phyloP scores from a whole-genome alignment of 2,888 invertebrate species.

The Incurvaria masculella region DNA sequence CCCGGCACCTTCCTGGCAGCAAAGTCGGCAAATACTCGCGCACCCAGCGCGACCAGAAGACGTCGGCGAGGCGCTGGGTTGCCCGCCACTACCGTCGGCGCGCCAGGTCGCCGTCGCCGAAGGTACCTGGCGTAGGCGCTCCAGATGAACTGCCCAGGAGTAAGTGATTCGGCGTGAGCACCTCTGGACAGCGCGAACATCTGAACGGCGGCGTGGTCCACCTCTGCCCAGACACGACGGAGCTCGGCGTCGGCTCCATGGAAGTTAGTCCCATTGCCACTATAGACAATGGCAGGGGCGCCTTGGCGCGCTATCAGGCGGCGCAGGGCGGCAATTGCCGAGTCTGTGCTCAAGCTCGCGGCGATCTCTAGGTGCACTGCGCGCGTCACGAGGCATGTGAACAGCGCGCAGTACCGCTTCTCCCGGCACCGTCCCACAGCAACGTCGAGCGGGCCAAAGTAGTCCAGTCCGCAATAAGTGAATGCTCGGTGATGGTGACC shows the following conservation, averaged over 20 bases:
- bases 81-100: too few relatives aligned
- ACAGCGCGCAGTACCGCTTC: conserved; percentile 1
- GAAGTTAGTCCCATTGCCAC: conserved; percentile 11
- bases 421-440: conserved; percentile 3
- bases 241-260: too few relatives aligned
- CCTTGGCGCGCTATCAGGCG: conserved; percentile 10
- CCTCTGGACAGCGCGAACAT: neutral
- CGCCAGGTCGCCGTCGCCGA: neutral
- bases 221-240: too few relatives aligned
- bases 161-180: conserved; percentile 3
- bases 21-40: neutral
- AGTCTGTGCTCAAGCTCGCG: neutral
- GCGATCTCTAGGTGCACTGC: conserved; percentile 1
- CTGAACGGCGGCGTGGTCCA: neutral
- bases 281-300: conserved; percentile 5
- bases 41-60: neutral
- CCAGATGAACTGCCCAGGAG: neutral
- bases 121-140: neutral
- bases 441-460: conserved; percentile 6
- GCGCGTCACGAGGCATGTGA: neutral
- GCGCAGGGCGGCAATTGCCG: neutral
- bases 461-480: conserved; percentile 6
- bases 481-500: neutral
- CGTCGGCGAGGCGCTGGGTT: too few relatives aligned
- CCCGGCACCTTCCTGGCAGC: neutral